Evolutionary conservation across 23 tunicate species (phyloP), one percentile per base, ranked within the genome.

Genomic region (Ciona savignyi): DNA sequence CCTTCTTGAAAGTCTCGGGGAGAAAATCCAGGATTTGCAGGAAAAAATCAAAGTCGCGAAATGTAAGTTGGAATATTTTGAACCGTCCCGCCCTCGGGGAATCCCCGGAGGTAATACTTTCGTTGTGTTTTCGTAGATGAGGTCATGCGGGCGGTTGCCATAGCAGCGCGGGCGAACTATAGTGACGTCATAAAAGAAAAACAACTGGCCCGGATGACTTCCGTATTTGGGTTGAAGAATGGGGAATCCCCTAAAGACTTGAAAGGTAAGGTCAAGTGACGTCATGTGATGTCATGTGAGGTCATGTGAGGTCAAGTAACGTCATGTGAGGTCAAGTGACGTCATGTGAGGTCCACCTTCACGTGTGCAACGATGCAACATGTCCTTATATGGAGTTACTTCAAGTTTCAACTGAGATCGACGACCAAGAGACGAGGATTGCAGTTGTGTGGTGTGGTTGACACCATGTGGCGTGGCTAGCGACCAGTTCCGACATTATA

Each of bases 11-110:
- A 67, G 25, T 2, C 20, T 82, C 21, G 22, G 30, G 34, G 77
- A 82, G 23, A 77, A 78, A 31, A 78, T 88, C 30, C 74, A 70
- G 30, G 83, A 82, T 4, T 0, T 77, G 11, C 85, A 82, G 33
- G 33, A 70, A 15, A 73, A 88, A 73, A 88, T 88, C 1, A 63
- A 33, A 30, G 76, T 62, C 27, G 83, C 80, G n/a, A 82, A 82
- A 81, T 74, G 94, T 86, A 67, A 30, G 73, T 30, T 6, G 56
- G 9, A 6, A 6, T 9, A 6, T 42, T 6, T 6, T 6, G 56
- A 9, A 42, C 15, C 9, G 9, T 42, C 56, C 11, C 15, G 15
- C 9, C 56, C 56, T 42, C 15, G 15, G 15, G 9, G 56, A 9
- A 42, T 42, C 11, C 56, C 56, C 15, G 9, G 56, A 42, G 56